These are phyloP conservation scores for Luidia sarsii DNA, from an alignment of 53 echinoderm and acorn worm species.

Conservation along the genomic window DNA sequence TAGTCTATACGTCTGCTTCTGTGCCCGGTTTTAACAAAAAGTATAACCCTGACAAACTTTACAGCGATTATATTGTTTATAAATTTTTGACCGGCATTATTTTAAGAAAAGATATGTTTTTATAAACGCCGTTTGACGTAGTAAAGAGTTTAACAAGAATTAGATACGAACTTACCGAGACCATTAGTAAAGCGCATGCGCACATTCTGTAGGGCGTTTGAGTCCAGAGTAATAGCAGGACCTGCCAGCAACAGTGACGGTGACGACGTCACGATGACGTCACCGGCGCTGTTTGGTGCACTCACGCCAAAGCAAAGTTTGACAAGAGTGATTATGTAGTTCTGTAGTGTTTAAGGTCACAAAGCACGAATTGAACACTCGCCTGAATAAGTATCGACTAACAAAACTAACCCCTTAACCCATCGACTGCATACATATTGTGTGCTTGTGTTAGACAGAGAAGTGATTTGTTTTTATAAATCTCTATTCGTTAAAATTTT, in stretches of 20 bases:
- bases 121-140: slow-evolving; percentile 9
- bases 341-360: neutral
- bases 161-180: too few relatives aligned
- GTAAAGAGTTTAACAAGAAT: neutral
- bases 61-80: neutral
- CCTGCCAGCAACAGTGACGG: too few relatives aligned
- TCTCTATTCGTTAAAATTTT: neutral
- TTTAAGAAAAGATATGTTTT: neutral
- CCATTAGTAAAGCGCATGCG: too few relatives aligned
- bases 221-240: neutral
- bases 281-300: neutral
- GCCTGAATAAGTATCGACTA: too few relatives aligned
- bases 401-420: too few relatives aligned
- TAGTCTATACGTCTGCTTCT: slow-evolving; percentile 3
- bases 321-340: slow-evolving; percentile 46
- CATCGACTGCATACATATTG: slow-evolving; percentile 6
- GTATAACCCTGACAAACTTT: slow-evolving; percentile 36
- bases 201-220: slow-evolving; percentile 26
- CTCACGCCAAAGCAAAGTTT: neutral
- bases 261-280: slow-evolving; percentile 1
- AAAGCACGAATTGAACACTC: slow-evolving; percentile 26
- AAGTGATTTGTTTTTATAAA: neutral
- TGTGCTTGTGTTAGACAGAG: neutral
- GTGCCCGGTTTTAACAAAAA: neutral
- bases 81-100: slow-evolving; percentile 4